A percentile compares a stretch with the other conserved stretches of the same genome.
phyloP scores from a whole-genome alignment of 2,797 vertebrate genomes.

The Falco peregrinus region DNA sequence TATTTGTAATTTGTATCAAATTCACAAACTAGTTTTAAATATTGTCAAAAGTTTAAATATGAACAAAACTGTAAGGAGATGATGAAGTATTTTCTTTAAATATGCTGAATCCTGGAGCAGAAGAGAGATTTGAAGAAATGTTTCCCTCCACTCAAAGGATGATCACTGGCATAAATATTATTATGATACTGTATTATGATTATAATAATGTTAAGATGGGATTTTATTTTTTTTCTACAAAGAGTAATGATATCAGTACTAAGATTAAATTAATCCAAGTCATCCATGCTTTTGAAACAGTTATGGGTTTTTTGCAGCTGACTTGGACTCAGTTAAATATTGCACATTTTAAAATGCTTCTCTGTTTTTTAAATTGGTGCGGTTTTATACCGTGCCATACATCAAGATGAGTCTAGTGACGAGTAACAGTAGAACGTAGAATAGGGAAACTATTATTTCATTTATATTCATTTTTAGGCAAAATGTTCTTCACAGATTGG shows the following conservation, averaged over 20 bases:
- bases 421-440: background rate
- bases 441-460: background rate
- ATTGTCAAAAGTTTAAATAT: background rate
- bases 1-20: background rate
- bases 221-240: background rate
- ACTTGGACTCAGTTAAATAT: background rate
- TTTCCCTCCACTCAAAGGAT: background rate
- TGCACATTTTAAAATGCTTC: background rate
- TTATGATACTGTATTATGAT: background rate
- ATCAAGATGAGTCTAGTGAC: background rate
- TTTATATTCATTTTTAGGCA: background rate
- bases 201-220: background rate
- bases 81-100: background rate
- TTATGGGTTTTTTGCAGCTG: background rate
- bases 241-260: background rate
- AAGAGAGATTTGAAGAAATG: background rate
- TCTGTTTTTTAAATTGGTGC: background rate
- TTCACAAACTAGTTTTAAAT: background rate
- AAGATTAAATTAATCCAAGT: background rate
- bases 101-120: background rate
- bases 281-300: background rate
- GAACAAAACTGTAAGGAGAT: background rate
- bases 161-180: background rate
- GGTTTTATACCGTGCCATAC: background rate
- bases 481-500: background rate